phyloP scores from a whole-genome alignment of 2,113 vertebrate genomes.

The Phocoena phocoena region DNA sequence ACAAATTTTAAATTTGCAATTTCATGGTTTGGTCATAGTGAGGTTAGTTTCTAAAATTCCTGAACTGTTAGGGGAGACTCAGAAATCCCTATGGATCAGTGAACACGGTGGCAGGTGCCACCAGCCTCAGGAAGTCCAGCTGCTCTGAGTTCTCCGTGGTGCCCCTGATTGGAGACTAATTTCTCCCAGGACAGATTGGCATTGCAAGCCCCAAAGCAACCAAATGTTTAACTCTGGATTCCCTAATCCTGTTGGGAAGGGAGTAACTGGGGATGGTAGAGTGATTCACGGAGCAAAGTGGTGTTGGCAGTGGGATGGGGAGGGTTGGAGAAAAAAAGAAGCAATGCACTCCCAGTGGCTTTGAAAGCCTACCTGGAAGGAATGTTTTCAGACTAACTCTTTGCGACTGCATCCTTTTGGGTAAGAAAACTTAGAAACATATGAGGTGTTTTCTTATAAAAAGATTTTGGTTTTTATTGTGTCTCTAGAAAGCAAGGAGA shows the following conservation, averaged over 20 bases:
- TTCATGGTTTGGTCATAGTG: conserved; percentile 81
- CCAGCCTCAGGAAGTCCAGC: not conserved
- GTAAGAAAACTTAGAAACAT: not conserved
- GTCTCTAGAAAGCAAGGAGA: not conserved
- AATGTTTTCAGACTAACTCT: not conserved
- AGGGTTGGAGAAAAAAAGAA: not conserved
- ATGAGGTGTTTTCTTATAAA: not conserved
- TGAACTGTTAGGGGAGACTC: conserved; percentile 63
- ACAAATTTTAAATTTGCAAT: conserved; percentile 75
- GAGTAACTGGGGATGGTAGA: not conserved
- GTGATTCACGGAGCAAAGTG: not conserved
- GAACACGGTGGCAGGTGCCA: not conserved
- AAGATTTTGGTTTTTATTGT: not conserved
- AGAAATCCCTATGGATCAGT: not conserved
- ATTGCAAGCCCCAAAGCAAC: not conserved
- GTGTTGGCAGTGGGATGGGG: not conserved
- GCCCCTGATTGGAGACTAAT: not conserved
- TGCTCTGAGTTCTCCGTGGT: not conserved
- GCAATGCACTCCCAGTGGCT: not conserved
- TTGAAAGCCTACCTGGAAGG: not conserved
- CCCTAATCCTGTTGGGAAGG: not conserved
- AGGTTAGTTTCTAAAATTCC: conserved; percentile 78
- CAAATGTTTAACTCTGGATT: not conserved
- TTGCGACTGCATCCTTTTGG: not conserved
- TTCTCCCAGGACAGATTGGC: not conserved